Percentiles rank a stretch among this genome's conserved stretches.
These are phyloP conservation scores for Meriones psammophilus DNA, from an alignment of 2,797 vertebrate species.

Conservation along the genomic window DNA sequence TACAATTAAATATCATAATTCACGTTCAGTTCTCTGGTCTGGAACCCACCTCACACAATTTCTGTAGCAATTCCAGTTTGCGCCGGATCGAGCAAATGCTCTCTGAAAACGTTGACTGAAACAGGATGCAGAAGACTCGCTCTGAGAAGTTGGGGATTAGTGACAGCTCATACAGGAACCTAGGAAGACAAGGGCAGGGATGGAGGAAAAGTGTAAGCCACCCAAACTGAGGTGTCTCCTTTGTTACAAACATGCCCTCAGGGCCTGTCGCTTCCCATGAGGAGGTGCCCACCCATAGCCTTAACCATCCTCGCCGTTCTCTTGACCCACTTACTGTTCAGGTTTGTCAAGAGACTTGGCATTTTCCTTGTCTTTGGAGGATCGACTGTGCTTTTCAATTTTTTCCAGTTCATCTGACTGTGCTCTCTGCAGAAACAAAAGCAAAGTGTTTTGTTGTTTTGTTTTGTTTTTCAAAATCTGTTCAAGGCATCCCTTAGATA, in stretches of 20 bases:
- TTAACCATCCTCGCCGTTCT: not conserved
- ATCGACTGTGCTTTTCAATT: constrained; percentile 95
- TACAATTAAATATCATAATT: constrained; percentile 72
- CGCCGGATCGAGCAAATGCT: constrained; percentile 93
- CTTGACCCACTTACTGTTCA: constrained; percentile 93
- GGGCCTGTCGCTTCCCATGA: not conserved
- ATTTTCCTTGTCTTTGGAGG: constrained; percentile 93
- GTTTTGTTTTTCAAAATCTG: constrained; percentile 30
- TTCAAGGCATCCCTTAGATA: constrained; percentile 39
- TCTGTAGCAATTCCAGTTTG: constrained; percentile 96
- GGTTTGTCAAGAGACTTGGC: constrained; percentile 97
- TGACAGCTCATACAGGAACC: constrained; percentile 97
- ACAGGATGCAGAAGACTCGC: constrained; percentile 97
- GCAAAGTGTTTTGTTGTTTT: not conserved
- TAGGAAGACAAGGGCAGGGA: constrained; percentile 82
- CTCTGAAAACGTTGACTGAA: constrained; percentile 97
- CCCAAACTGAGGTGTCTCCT: not conserved
- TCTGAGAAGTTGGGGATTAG: constrained; percentile 98
- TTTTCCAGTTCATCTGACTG: constrained; percentile 96
- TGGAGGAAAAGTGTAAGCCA: constrained; percentile 6
- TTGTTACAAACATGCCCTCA: not conserved
- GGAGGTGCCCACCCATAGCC: accelerated
- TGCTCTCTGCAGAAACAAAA: constrained; percentile 92
- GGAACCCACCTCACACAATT: constrained; percentile 94
- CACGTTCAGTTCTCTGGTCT: constrained; percentile 39